Percentiles rank a stretch among this genome's conserved stretches.
Evolutionary conservation across 2,797 vertebrate genomes (phyloP).

Genomic region (Channa striata): DNA sequence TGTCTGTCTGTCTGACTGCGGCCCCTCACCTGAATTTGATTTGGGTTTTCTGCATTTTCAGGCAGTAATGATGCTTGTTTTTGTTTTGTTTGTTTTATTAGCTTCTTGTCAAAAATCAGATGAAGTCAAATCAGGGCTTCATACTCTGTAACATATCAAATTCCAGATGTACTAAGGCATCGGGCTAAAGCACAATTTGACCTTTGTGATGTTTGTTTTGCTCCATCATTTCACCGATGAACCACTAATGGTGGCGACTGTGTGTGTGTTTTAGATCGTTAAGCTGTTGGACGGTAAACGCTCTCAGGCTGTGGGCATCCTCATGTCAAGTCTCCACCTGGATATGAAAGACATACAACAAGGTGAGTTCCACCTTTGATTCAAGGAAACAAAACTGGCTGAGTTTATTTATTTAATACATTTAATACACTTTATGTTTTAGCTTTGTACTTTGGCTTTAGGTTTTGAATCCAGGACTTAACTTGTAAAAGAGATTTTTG

Average conservation of each 20-base stretch:
- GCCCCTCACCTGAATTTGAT: not conserved
- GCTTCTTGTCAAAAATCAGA: too few species aligned
- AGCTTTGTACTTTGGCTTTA: too few species aligned
- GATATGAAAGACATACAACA: slow-evolving; percentile 98
- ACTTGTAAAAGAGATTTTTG: too few species aligned
- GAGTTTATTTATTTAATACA: not conserved
- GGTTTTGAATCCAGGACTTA: too few species aligned
- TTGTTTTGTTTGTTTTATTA: too few species aligned
- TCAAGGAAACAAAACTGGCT: not conserved
- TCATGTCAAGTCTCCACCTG: slow-evolving; percentile 98
- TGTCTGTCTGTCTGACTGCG: not conserved
- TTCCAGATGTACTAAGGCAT: slow-evolving; percentile 6
- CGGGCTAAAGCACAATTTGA: not conserved
- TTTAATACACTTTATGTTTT: too few species aligned
- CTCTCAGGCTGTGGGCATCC: slow-evolving; percentile 96
- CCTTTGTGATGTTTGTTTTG: slow-evolving; percentile 18
- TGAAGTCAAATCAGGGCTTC: too few species aligned
- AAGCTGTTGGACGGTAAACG: slow-evolving; percentile 95
- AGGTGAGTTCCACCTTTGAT: slow-evolving; percentile 80
- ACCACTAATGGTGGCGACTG: slow-evolving; percentile 56
- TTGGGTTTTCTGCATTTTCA: not conserved
- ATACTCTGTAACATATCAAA: not conserved
- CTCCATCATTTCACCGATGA: slow-evolving; percentile 29
- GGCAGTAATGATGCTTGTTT: too few species aligned
- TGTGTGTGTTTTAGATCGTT: slow-evolving; percentile 85